Conservation (phyloP, 2,888 invertebrate species). For the Xylota segnis region DNA sequence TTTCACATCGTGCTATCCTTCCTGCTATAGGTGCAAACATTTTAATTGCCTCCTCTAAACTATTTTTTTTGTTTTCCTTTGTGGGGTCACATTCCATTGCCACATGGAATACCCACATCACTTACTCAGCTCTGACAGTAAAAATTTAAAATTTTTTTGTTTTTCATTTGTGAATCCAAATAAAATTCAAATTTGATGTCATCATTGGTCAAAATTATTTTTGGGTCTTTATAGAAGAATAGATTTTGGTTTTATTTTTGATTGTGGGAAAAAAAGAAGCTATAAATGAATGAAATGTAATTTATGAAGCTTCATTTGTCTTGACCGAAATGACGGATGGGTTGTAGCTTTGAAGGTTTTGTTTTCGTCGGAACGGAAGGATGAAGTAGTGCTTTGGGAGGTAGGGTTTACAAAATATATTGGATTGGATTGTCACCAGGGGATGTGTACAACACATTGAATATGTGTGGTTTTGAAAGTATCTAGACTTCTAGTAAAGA, state of each 20-base stretch:
- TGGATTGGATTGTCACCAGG: no score
- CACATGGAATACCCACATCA: slow-evolving; percentile 39
- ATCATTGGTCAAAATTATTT: slow-evolving; percentile 58
- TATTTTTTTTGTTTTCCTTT: slow-evolving; percentile 5
- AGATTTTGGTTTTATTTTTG: background rate
- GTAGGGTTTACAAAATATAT: background rate
- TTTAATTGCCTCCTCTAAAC: slow-evolving; percentile 64
- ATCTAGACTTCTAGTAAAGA: no score
- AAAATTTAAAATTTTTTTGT: background rate
- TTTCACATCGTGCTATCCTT: slow-evolving; percentile 17
- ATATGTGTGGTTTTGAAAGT: no score
- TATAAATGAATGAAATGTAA: slow-evolving; percentile 16
- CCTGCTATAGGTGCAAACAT: slow-evolving; percentile 62
- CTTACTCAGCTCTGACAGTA: slow-evolving; percentile 44
- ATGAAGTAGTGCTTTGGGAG: background rate
- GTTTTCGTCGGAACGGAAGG: background rate
- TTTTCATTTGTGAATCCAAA: slow-evolving; percentile 37
- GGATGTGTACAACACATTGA: no score
- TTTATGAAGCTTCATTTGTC: slow-evolving; percentile 6
- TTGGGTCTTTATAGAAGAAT: background rate
- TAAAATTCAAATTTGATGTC: slow-evolving; percentile 65
- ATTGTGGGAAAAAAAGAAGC: slow-evolving; percentile 12
- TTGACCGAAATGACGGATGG: slow-evolving; percentile 22
- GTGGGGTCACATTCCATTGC: slow-evolving; percentile 30
- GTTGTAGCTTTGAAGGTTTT: background rate